Evolutionary conservation across 2,797 vertebrate genomes (phyloP).

Genomic region (Ispidina picta): DNA sequence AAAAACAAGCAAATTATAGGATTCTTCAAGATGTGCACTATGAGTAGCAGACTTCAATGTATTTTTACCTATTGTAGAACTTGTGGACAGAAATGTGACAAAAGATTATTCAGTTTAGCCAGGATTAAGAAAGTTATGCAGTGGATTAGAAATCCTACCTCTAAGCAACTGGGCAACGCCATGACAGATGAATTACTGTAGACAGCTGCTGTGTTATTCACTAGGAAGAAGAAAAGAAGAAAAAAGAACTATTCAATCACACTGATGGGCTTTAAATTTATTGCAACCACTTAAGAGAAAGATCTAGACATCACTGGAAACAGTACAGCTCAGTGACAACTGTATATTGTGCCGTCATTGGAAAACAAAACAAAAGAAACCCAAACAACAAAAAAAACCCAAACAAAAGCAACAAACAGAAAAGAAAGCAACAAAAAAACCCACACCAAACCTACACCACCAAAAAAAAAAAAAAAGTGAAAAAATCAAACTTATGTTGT

Average conservation of each 20-base stretch:
- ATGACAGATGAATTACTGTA: neutral
- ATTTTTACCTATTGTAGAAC: neutral
- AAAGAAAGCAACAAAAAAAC: neutral
- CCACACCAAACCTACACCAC: neutral
- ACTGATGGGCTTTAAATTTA: constrained; percentile 16
- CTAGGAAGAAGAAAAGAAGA: neutral
- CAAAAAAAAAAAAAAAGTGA: neutral
- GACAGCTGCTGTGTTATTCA: neutral
- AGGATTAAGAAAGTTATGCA: neutral
- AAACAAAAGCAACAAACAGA: neutral
- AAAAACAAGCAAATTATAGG: neutral
- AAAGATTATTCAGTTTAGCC: neutral
- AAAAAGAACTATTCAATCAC: neutral
- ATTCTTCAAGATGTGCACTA: neutral
- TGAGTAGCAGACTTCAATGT: neutral
- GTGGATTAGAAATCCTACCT: neutral
- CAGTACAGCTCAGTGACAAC: neutral
- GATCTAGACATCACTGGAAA: neutral
- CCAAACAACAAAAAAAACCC: neutral
- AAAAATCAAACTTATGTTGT: neutral
- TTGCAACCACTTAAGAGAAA: constrained; percentile 8
- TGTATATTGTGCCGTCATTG: neutral
- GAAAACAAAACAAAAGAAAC: neutral
- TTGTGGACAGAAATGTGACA: neutral
- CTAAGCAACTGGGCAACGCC: neutral